Base-by-base conservation (phyloP, 2,888 invertebrate species). In the Phragmatobia fuliginosa region DNA sequence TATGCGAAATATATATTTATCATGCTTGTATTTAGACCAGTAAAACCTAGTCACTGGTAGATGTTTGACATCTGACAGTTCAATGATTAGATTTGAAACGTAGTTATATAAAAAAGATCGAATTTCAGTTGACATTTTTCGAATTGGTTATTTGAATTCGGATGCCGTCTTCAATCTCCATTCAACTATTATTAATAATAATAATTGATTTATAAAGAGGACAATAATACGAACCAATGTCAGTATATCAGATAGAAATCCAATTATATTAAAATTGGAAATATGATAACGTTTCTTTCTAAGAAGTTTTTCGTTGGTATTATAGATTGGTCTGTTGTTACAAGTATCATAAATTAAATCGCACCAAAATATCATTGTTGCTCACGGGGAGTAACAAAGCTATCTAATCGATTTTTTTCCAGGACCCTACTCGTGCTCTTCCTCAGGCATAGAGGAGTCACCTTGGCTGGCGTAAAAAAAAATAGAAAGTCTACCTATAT, bases 211-310 rank as follows among this genome's bases (percentile, higher is more conserved):
- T 16, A 16, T 18, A 18, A 4, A n/a, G 14, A 33, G 14, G 38
- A 38, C 28, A 38, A 16, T 62, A 62, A 62, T 62, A 14, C 28
- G 18, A 18, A 38, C 8, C 28, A 38, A 28, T 25, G 16, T 28
- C 28, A 38, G 36, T 38, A 38, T 33, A 38, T 38, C 25, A 38
- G 4, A 62, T 61, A 18, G n/a, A 61, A 61, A 61, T 62, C 28
- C 28, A 38, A 62, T 38, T 38, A 38, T 18, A 62, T 62, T 62
- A 62, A 28, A 62, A 62, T 62, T 38, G 38, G 38, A 62, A 61
- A 61, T 25, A n/a, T 33, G 61, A 61, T 49, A 25, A 49, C 4
- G 4, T 28, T 62, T 62, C 38, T 38, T n/a, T 7, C 28, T 38
- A 28, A 38, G 18, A 61, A 38, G 38, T 28, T 38, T 38, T 28